Percentiles rank a stretch among this genome's conserved stretches.
phyloP scores from a whole-genome alignment of 2,113 vertebrate genomes.

The Thoracochromis brauschi region DNA sequence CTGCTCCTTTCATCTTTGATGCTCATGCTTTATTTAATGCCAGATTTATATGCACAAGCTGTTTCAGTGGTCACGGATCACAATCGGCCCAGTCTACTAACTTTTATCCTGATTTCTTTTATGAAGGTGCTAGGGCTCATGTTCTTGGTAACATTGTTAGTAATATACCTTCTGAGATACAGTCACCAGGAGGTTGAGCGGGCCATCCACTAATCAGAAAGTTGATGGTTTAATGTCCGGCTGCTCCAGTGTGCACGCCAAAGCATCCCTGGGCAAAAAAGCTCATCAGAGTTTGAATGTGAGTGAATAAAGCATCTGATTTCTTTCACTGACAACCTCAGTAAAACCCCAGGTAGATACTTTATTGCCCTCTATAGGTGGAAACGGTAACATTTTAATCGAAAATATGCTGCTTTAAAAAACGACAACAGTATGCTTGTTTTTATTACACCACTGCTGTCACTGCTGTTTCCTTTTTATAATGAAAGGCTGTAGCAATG shows the following conservation, averaged over 20 bases:
- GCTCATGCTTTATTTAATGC: not conserved
- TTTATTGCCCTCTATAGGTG: not conserved
- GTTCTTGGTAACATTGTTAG: not conserved
- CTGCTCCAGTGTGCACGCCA: not conserved
- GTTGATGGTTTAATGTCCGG: not conserved
- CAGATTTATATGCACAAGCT: not conserved
- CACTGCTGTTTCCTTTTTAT: not conserved
- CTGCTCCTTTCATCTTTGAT: not conserved
- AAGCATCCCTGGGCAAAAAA: not conserved
- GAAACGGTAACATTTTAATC: not conserved
- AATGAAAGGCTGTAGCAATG: not conserved
- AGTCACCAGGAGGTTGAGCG: not conserved
- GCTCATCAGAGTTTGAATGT: not conserved
- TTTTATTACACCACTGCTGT: not conserved
- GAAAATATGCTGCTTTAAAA: not conserved
- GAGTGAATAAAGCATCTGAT: not conserved
- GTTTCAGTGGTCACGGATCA: not conserved
- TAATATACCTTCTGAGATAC: not conserved
- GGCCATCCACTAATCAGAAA: not conserved
- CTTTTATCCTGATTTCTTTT: not conserved
- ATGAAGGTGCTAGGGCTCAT: not conserved
- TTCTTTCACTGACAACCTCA: not conserved
- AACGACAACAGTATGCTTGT: not conserved
- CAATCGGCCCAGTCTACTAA: not conserved
- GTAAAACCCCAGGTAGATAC: not conserved